phyloP scores from a whole-genome alignment of 2,797 vertebrate genomes.

The Eurystomus glaucurus region DNA sequence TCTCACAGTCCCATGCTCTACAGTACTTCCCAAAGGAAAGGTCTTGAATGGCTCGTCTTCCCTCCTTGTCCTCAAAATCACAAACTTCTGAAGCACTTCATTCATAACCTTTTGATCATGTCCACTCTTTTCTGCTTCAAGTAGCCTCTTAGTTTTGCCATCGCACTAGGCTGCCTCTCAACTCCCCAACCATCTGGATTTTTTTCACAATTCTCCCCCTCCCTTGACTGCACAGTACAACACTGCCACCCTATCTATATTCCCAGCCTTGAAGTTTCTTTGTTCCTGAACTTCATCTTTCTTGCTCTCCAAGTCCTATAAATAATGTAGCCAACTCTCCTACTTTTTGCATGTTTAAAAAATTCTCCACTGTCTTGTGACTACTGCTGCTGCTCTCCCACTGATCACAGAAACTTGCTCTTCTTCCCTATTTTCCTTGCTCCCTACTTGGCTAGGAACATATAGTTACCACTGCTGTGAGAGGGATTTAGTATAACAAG shows the following conservation, averaged over 20 bases:
- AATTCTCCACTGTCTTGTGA: background rate
- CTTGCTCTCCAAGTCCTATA: background rate
- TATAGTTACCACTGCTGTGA: background rate
- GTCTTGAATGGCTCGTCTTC: background rate
- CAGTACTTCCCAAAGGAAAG: background rate
- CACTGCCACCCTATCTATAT: background rate
- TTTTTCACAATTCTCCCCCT: fast-evolving
- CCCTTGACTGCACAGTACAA: background rate
- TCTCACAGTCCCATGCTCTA: background rate
- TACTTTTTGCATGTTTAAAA: background rate
- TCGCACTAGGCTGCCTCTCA: background rate
- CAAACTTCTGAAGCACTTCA: background rate
- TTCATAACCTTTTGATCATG: background rate
- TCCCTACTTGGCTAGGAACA: background rate
- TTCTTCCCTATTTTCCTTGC: background rate
- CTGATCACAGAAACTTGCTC: background rate
- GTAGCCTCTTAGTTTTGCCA: background rate
- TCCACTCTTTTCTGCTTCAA: background rate
- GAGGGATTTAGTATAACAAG: background rate
- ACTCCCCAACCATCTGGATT: background rate
- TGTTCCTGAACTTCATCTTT: background rate
- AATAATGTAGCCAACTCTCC: background rate
- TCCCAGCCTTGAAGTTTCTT: background rate
- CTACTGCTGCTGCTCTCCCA: background rate
- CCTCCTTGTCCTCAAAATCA: background rate